Conservation (phyloP, 1,140 invertebrate species). For the Paraescarpia echinospica region DNA sequence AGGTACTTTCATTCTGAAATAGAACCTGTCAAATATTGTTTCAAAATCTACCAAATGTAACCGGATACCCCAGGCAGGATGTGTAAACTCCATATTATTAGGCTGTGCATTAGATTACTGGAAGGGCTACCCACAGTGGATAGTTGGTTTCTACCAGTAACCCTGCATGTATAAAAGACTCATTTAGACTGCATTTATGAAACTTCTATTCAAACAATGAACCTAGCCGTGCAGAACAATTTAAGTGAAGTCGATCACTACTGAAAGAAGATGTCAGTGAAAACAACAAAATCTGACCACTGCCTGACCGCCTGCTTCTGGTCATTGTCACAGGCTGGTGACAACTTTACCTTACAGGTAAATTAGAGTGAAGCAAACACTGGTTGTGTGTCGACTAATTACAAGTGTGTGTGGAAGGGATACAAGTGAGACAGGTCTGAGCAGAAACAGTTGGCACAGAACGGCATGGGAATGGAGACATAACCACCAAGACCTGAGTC, state of each 20-base stretch:
- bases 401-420: background rate
- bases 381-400: background rate
- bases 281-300: background rate
- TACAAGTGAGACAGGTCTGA: background rate
- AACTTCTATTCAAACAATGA: background rate
- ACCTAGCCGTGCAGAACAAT: background rate
- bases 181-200: background rate
- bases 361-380: background rate
- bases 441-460: background rate
- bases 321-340: background rate
- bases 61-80: too few relatives aligned
- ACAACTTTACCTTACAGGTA: slow-evolving; percentile 1
- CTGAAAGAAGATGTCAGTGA: background rate
- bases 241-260: background rate
- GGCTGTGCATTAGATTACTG: background rate
- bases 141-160: background rate
- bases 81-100: too few relatives aligned
- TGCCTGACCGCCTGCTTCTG: background rate
- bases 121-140: too few relatives aligned
- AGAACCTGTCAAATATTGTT: too few relatives aligned
- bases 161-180: background rate
- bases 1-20: too few relatives aligned
- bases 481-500: background rate
- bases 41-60: too few relatives aligned
- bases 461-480: background rate